phyloP scores from a whole-genome alignment of 92 coral and sea anemone species.

The Paramuricea clavata region DNA sequence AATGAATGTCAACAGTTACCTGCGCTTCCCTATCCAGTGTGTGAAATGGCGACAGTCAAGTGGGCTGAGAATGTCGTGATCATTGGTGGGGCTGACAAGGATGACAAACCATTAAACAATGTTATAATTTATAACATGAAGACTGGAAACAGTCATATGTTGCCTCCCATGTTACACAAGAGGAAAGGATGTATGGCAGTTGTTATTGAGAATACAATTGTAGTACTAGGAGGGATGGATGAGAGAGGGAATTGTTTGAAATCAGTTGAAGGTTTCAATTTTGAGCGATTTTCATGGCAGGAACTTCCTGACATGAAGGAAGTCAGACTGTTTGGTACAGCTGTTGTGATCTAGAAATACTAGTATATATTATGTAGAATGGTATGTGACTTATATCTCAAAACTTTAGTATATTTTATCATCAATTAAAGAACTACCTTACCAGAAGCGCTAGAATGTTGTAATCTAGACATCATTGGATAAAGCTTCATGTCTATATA shows the following conservation, averaged over 20 bases:
- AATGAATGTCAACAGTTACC: constrained; percentile 23
- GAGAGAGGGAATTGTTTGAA: constrained; percentile 72
- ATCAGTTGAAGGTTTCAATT: constrained; percentile 80
- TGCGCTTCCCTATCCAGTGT: constrained; percentile 18
- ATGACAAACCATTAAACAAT: not conserved
- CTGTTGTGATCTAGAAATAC: not conserved
- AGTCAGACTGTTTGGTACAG: not conserved
- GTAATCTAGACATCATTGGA: not conserved
- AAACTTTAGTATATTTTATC: no score
- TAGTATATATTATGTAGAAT: not conserved
- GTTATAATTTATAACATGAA: constrained; percentile 63
- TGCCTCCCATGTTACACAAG: constrained; percentile 83
- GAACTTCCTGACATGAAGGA: constrained; percentile 3
- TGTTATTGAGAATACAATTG: constrained; percentile 66
- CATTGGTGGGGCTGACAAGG: constrained; percentile 10
- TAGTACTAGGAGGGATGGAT: constrained; percentile 88
- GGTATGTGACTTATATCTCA: no score
- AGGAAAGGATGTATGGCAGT: constrained; percentile 89
- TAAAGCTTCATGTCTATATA: not conserved
- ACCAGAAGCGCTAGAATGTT: no score
- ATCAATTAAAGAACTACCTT: no score
- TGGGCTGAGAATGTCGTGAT: not conserved
- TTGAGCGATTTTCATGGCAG: not conserved
- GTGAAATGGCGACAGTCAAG: constrained; percentile 15
- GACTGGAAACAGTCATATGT: constrained; percentile 79